Percentiles rank a stretch among this genome's conserved stretches.
phyloP scores from a whole-genome alignment of 37 sponge, comb jelly and placozoan genomes.

The Chondrilla cf. caribensis region DNA sequence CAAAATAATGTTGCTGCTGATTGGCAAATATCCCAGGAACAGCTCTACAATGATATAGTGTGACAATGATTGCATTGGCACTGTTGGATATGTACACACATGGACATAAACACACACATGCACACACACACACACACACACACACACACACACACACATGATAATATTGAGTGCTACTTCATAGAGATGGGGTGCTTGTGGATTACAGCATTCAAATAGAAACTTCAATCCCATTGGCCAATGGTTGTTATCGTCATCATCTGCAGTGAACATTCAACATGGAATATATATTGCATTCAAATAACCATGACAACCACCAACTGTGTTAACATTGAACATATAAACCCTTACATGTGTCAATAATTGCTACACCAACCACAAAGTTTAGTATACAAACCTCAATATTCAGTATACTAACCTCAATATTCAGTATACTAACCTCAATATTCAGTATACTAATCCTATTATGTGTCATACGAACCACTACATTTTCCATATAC shows the following conservation, averaged over 20 bases:
- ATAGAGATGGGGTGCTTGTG: slow-evolving; percentile 58
- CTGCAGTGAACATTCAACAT: slow-evolving; percentile 34
- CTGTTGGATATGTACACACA: background rate
- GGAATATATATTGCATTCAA: too few species aligned
- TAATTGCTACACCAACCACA: too few species aligned
- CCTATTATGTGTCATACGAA: too few species aligned
- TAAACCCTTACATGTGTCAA: too few species aligned
- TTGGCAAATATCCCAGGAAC: slow-evolving; percentile 91
- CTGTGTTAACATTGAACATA: too few species aligned
- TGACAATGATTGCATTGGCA: background rate
- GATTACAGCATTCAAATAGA: slow-evolving; percentile 80
- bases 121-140: slow-evolving; percentile 9
- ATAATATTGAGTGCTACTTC: slow-evolving; percentile 90
- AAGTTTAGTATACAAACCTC: too few species aligned
- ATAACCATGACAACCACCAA: too few species aligned
- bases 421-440: too few species aligned
- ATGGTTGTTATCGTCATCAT: slow-evolving; percentile 73
- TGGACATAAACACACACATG: background rate
- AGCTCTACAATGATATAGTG: too few species aligned
- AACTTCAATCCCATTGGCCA: slow-evolving; percentile 94
- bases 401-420: too few species aligned
- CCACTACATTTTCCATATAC: too few species aligned
- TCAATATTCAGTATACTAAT: too few species aligned
- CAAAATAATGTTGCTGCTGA: slow-evolving; percentile 70
- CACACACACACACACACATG: slow-evolving; percentile 40